Percentiles rank a stretch among this genome's conserved stretches.
These are phyloP conservation scores for Sogatella furcifera DNA, from an alignment of 1,140 invertebrate genomes.

Conservation along the genomic window DNA sequence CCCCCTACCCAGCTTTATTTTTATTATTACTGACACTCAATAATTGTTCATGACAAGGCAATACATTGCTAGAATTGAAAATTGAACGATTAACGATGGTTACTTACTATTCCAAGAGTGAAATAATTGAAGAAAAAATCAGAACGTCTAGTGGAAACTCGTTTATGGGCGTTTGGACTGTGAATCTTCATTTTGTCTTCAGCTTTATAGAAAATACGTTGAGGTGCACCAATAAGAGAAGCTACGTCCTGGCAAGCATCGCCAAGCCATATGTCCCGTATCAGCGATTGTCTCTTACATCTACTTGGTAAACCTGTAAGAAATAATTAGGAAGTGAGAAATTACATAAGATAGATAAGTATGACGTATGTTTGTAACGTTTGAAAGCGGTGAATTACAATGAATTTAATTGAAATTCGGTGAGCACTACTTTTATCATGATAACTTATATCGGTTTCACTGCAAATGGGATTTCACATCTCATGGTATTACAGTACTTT, in stretches of 20 bases:
- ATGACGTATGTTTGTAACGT: no score
- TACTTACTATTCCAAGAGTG: constrained; percentile 78
- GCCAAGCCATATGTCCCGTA: constrained; percentile 62
- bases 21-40: no score
- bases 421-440: no score
- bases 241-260: constrained; percentile 79
- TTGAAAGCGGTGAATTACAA: no score
- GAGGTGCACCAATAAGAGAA: constrained; percentile 60
- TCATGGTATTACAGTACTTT: no score
- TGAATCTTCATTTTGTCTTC: constrained; percentile 99
- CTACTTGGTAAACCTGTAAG: constrained; percentile 29
- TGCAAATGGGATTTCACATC: no score
- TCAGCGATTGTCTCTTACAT: constrained; percentile 35
- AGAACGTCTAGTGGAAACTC: constrained; percentile 56
- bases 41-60: neutral
- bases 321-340: neutral
- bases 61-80: no score
- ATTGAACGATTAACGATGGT: no score
- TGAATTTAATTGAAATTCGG: no score
- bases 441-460: no score
- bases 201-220: constrained; percentile 84
- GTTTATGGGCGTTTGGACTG: constrained; percentile 65
- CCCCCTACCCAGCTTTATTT: no score
- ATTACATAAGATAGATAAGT: neutral
- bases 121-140: constrained; percentile 99